Base-by-base conservation (phyloP, 1,140 invertebrate genomes). In the Bradynema listronoti region DNA sequence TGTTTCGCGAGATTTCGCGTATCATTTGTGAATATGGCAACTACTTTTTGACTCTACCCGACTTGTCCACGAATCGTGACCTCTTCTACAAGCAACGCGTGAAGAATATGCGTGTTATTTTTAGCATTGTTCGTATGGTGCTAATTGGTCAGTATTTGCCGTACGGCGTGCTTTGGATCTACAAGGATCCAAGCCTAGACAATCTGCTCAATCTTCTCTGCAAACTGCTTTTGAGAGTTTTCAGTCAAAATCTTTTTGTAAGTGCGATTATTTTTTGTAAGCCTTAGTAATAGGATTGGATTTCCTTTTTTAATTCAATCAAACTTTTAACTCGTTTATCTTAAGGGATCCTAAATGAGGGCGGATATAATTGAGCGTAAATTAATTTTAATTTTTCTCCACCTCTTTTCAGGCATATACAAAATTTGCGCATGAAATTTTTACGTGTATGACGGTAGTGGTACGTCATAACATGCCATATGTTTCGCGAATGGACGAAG, bases 51-150 rank as follows among this genome's bases (percentile, higher is more conserved):
- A 88, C 86, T 36, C 83, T 94, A 55, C 79, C 78, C 42, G 88
- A 93, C 72, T 88, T 95, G 58, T 85, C 87, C 56, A 92, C 92
- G 80, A n/a, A n/a, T n/a, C n/a, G n/a, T n/a, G 90, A 95, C 75
- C 87, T 91, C 77, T 86, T 91, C 63, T 98, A 98, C 81, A 85
- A 89, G 9, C 85, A 93, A 82, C 93, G 93, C 79, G 81, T 97
- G 33, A 98, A 98, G 81, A 93, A 93, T 39, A 91, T 97, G 68
- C 93, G 91, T n/a, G 86, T 97, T 66, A 95, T 91, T 81, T 97
- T 97, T 81, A 87, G 88, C 51, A 96, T 97, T 85, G 82, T 98
- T 60, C 95, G 94, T 81, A 88, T 90, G 69, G 89, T 91, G 9
- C 83, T 97, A 4, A 92, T 90, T 80, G 93, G 93, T 24, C 91